Conservation (phyloP, 2,888 invertebrate species). For the Ganaspis brasiliensis region DNA sequence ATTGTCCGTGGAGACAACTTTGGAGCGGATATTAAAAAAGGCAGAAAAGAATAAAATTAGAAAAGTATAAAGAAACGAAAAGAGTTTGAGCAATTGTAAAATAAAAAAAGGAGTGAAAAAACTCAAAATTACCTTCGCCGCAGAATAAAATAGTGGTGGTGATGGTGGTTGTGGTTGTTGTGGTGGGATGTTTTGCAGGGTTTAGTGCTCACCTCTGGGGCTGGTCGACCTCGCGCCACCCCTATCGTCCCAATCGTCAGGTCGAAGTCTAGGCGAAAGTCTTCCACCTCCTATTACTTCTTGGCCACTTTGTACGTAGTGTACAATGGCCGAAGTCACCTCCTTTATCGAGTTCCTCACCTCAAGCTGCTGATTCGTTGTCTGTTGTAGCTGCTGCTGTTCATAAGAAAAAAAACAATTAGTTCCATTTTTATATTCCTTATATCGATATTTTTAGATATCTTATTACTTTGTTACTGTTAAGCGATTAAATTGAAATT, state of each 20-base stretch:
- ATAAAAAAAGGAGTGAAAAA: slow-evolving; percentile 66
- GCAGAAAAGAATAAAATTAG: slow-evolving; percentile 25
- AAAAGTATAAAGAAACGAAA: slow-evolving; percentile 26
- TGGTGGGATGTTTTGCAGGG: slow-evolving; percentile 69
- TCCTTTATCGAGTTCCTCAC: slow-evolving; percentile 91
- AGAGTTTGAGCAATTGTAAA: slow-evolving; percentile 34
- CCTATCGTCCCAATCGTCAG: slow-evolving; percentile 76
- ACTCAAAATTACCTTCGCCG: slow-evolving; percentile 78
- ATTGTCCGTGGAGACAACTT: neutral
- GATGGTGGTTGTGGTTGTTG: slow-evolving; percentile 71
- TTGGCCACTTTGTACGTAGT: slow-evolving; percentile 87
- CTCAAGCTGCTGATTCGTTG: slow-evolving; percentile 79
- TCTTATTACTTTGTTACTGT: no score
- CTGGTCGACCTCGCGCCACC: slow-evolving; percentile 78
- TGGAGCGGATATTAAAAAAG: slow-evolving; percentile 28
- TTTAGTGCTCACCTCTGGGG: slow-evolving; percentile 81
- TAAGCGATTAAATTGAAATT: no score
- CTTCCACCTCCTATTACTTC: slow-evolving; percentile 78
- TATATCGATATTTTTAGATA: no score
- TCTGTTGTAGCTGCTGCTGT: slow-evolving; percentile 72
- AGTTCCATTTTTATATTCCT: neutral
- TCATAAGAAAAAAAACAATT: neutral
- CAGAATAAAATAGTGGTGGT: slow-evolving; percentile 76
- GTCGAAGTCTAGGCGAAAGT: slow-evolving; percentile 75
- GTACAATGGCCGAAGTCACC: slow-evolving; percentile 95